Evolutionary conservation across 1,140 invertebrate genomes (phyloP).

Genomic region (Carcinoscorpius rotundicauda): DNA sequence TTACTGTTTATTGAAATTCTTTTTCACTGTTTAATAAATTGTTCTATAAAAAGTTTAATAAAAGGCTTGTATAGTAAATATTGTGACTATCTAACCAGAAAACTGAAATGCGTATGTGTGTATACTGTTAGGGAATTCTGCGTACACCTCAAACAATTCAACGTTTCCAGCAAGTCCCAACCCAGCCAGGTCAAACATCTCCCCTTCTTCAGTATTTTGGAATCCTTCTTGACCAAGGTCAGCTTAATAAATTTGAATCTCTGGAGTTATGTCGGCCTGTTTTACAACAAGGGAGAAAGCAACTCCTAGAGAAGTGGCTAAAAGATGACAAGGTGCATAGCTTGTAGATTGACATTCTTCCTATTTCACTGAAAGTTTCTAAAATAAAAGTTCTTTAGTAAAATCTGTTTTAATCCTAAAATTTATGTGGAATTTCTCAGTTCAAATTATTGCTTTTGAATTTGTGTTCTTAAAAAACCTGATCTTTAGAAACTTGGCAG

Average conservation of each 20-base stretch:
- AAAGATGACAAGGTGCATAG: conserved; percentile 78
- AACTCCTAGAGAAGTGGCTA: conserved; percentile 95
- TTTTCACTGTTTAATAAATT: neutral
- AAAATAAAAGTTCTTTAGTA: too few species aligned
- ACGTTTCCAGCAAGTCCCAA: conserved; percentile 91
- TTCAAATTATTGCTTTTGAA: too few species aligned
- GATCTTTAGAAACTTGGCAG: too few species aligned
- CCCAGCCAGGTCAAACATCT: conserved; percentile 83
- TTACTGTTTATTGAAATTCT: neutral
- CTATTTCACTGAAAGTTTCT: too few species aligned
- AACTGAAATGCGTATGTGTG: neutral
- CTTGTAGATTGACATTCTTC: too few species aligned
- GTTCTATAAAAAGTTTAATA: neutral
- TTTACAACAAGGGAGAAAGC: conserved; percentile 78
- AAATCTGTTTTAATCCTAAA: too few species aligned
- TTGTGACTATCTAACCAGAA: neutral
- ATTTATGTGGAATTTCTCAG: too few species aligned
- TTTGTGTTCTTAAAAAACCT: too few species aligned
- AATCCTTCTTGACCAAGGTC: conserved; percentile 85
- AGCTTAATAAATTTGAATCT: conserved; percentile 93
- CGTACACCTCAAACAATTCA: conserved; percentile 95
- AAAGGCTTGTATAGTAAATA: neutral
- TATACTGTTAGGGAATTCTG: conserved; percentile 54
- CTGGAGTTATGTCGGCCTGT: conserved; percentile 92
- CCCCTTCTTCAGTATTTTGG: conserved; percentile 97